Evolutionary conservation across 2,888 invertebrate genomes (phyloP).

Genomic region (Tinea semifulvella): DNA sequence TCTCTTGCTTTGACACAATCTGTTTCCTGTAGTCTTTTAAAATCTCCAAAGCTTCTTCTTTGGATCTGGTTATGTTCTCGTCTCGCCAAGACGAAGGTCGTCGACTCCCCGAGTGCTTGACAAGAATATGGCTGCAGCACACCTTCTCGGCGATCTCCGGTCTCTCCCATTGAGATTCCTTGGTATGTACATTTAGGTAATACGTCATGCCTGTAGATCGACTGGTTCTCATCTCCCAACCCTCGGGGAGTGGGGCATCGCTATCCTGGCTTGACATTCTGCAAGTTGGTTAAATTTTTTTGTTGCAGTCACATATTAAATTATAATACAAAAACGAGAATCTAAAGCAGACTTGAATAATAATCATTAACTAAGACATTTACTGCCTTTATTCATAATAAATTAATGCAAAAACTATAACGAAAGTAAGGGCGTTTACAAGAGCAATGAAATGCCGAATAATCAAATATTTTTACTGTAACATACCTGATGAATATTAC

Average conservation of each 20-base stretch:
- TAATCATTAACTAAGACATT: neutral
- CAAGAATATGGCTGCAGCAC: slow-evolving; percentile 94
- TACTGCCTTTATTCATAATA: slow-evolving; percentile 4
- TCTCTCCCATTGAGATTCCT: slow-evolving; percentile 97
- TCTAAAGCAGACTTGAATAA: too few species aligned
- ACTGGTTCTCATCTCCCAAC: slow-evolving; percentile 93
- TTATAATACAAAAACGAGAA: too few species aligned
- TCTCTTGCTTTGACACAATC: slow-evolving; percentile 81
- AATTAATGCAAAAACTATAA: neutral
- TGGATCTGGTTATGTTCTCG: slow-evolving; percentile 87
- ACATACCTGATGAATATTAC: neutral
- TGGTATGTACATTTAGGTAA: slow-evolving; percentile 93
- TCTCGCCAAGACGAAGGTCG: slow-evolving; percentile 97
- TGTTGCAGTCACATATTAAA: slow-evolving; percentile 5
- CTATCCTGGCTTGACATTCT: slow-evolving; percentile 52
- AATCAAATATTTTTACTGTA: neutral
- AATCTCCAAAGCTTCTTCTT: slow-evolving; percentile 90
- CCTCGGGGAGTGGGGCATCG: slow-evolving; percentile 76
- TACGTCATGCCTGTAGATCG: slow-evolving; percentile 91
- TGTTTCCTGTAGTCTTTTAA: slow-evolving; percentile 85
- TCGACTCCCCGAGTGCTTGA: slow-evolving; percentile 91
- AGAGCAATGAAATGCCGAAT: neutral
- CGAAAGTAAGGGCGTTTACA: neutral
- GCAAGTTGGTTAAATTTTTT: slow-evolving; percentile 29
- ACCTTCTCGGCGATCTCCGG: slow-evolving; percentile 82